A percentile compares a stretch with the other conserved stretches of the same genome.
phyloP scores from a whole-genome alignment of 2,113 vertebrate species.

The Globicephala melas region DNA sequence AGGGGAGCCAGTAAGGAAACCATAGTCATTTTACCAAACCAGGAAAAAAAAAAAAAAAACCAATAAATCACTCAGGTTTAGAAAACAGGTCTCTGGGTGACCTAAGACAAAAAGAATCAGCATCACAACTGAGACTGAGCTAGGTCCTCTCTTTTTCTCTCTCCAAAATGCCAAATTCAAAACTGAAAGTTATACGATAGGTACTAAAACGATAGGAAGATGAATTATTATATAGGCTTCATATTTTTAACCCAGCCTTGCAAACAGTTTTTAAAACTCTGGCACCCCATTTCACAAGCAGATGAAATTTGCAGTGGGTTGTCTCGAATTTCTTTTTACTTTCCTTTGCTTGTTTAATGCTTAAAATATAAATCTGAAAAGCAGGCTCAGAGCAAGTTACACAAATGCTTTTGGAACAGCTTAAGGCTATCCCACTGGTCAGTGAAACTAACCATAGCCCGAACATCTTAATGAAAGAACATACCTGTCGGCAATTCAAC shows the following conservation, averaged over 20 bases:
- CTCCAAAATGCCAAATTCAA: background rate
- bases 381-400: background rate
- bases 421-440: background rate
- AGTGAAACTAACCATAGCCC: background rate
- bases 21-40: background rate
- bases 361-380: background rate
- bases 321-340: background rate
- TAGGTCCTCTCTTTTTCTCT: background rate
- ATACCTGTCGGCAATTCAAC: accelerated
- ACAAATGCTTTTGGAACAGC: background rate
- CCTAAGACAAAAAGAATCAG: background rate
- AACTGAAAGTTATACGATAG: background rate
- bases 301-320: background rate
- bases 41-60: background rate
- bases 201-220: background rate
- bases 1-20: background rate
- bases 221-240: background rate
- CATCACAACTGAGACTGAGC: background rate
- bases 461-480: background rate
- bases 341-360: background rate
- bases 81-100: background rate
- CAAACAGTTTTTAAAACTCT: background rate
- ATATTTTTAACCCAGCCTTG: background rate
- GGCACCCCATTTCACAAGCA: background rate
- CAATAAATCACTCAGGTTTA: background rate